Evolutionary conservation across 1,140 invertebrate species (phyloP).

Genomic region (Formica selysi): DNA sequence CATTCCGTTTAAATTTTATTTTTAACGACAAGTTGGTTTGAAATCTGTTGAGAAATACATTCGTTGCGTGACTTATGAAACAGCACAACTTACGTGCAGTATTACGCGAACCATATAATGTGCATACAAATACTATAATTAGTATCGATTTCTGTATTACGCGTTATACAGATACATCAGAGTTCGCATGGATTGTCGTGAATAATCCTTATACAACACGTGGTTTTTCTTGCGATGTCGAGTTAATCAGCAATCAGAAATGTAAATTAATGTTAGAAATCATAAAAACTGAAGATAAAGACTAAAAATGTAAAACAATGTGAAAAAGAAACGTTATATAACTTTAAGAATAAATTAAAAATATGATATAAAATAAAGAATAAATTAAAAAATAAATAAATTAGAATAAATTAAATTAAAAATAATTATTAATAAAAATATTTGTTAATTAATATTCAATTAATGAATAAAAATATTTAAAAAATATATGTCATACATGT

Average conservation of each 20-base stretch:
- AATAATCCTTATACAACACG: conserved; percentile 33
- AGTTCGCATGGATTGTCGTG: conserved; percentile 17
- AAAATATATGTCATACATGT: too few species aligned
- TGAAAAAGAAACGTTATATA: too few species aligned
- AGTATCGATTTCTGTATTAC: conserved; percentile 52
- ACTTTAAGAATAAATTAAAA: neutral
- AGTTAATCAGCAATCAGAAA: conserved; percentile 15
- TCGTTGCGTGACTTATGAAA: conserved; percentile 17
- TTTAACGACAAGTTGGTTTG: neutral
- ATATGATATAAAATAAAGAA: conserved; percentile 4
- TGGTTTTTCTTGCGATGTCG: conserved; percentile 14
- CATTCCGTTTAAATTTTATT: neutral
- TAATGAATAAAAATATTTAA: too few species aligned
- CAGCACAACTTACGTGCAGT: conserved; percentile 12
- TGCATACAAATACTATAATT: conserved; percentile 53
- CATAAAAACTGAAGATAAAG: neutral
- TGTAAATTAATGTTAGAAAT: conserved; percentile 29
- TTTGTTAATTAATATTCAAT: too few species aligned
- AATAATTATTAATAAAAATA: too few species aligned
- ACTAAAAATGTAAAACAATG: neutral
- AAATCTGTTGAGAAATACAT: neutral
- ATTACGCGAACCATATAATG: conserved; percentile 6
- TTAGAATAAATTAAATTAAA: too few species aligned
- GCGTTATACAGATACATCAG: conserved; percentile 25
- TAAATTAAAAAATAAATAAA: neutral